These are phyloP conservation scores for Lymantria monacha DNA, from an alignment of 2,888 invertebrate genomes.

Conservation along the genomic window DNA sequence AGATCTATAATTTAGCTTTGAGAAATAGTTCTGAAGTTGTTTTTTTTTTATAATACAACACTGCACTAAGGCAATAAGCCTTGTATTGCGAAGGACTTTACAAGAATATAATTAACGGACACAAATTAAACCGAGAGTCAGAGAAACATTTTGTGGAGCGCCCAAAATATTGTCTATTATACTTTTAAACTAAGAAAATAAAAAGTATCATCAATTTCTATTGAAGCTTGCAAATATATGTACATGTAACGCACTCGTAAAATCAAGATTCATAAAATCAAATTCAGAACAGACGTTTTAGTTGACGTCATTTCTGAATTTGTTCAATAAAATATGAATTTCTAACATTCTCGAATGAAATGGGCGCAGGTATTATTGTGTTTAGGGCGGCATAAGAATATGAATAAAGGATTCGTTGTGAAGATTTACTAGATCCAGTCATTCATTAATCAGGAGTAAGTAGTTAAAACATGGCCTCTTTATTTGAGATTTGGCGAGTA, in stretches of 20 bases:
- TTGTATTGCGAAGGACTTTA: no score
- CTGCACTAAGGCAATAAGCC: no score
- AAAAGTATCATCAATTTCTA: conserved; percentile 11
- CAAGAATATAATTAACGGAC: no score
- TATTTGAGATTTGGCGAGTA: conserved; percentile 38
- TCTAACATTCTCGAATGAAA: background rate
- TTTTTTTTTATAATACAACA: no score
- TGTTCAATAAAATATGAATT: background rate
- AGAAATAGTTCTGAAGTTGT: no score
- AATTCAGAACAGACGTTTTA: conserved; percentile 10
- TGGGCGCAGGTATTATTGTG: background rate
- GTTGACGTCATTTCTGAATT: conserved; percentile 24
- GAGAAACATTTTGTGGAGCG: no score
- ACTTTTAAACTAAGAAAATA: no score
- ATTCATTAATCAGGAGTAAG: conserved; percentile 30
- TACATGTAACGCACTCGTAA: conserved; percentile 9
- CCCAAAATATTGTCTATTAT: no score
- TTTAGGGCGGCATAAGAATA: background rate
- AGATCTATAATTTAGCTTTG: no score
- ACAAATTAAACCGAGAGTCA: no score
- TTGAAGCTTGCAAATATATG: conserved; percentile 10
- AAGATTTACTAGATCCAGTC: conserved; percentile 16
- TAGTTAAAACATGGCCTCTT: conserved; percentile 30
- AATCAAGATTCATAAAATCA: conserved; percentile 15
- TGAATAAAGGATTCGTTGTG: conserved; percentile 3